These are phyloP conservation scores for Polydrusus cervinus DNA, from an alignment of 2,888 invertebrate genomes.

Conservation along the genomic window DNA sequence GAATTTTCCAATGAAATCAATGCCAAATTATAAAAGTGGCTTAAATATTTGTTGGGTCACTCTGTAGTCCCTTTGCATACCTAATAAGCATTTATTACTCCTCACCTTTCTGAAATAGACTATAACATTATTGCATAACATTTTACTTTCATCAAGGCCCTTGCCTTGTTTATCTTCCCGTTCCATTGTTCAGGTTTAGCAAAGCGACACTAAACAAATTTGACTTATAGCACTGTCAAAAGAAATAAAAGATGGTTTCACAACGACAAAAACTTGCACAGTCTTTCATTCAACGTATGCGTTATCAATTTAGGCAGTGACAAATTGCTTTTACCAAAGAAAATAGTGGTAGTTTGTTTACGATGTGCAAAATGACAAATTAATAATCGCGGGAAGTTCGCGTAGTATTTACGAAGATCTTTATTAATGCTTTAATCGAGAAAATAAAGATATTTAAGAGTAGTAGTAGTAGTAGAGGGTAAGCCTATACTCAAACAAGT, in stretches of 20 bases:
- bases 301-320: conserved; percentile 23
- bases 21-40: too few relatives aligned
- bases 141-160: too few relatives aligned
- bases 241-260: conserved; percentile 11
- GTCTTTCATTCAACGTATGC: conserved; percentile 13
- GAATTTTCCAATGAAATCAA: too few relatives aligned
- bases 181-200: neutral
- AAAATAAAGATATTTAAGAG: too few relatives aligned
- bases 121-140: too few relatives aligned
- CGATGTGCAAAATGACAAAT: conserved; percentile 6
- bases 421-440: too few relatives aligned
- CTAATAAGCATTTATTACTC: too few relatives aligned
- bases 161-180: neutral
- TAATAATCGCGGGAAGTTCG: neutral
- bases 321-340: conserved; percentile 6
- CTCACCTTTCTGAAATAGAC: too few relatives aligned
- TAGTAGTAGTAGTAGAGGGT: too few relatives aligned
- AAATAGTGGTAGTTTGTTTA: conserved; percentile 6
- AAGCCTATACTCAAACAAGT: too few relatives aligned
- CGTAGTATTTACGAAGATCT: neutral
- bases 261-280: conserved; percentile 1
- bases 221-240: conserved; percentile 25
- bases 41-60: too few relatives aligned
- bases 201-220: conserved; percentile 5
- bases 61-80: too few relatives aligned